These are phyloP conservation scores for Caerostris extrusa DNA, from an alignment of 1,140 invertebrate species.

Conservation along the genomic window DNA sequence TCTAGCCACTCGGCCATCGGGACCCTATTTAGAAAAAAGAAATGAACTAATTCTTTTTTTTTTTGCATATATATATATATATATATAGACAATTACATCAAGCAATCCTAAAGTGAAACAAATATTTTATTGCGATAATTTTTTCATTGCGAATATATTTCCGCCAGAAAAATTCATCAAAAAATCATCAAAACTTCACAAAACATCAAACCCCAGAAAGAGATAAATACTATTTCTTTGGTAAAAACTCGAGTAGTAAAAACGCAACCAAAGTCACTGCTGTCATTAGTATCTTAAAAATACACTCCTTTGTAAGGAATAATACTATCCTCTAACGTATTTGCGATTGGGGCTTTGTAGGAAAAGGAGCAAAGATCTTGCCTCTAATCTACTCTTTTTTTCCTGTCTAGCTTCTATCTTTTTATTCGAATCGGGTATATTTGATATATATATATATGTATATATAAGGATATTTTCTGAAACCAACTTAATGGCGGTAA, in stretches of 20 bases:
- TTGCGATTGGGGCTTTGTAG: background rate
- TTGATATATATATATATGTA: background rate
- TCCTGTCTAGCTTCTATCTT: background rate
- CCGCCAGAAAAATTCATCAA: background rate
- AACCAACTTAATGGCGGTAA: background rate
- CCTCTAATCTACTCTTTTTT: background rate
- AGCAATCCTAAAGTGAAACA: background rate
- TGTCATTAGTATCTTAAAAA: conserved; percentile 50
- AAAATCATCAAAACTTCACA: background rate
- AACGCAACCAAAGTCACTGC: background rate
- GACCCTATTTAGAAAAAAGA: too few species aligned
- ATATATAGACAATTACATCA: background rate
- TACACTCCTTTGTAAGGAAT: background rate
- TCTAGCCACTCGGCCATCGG: too few species aligned
- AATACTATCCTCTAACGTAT: background rate
- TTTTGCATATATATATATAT: background rate
- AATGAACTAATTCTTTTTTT: too few species aligned
- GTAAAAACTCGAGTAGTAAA: background rate
- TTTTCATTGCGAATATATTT: background rate
- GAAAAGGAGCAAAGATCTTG: background rate
- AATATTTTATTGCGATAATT: background rate
- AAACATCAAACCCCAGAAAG: background rate
- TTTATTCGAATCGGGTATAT: conserved; percentile 29
- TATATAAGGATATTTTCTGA: too few species aligned
- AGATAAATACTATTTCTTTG: background rate